Conservation (phyloP, 2,113 vertebrate species). For the Nasalis larvatus region DNA sequence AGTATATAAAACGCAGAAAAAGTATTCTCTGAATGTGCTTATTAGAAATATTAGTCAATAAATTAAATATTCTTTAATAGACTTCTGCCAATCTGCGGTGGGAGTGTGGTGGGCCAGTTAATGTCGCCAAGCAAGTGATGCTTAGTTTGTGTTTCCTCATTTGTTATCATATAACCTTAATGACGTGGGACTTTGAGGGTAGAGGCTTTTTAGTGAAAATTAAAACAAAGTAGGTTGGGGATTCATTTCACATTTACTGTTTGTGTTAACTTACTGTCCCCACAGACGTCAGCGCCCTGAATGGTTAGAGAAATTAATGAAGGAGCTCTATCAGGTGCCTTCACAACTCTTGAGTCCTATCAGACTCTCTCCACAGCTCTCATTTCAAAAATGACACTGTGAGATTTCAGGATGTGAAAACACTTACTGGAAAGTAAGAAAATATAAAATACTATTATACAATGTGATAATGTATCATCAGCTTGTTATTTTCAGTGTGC, state of each 20-base stretch:
- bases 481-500: background rate
- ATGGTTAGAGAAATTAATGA: slow-evolving; percentile 18
- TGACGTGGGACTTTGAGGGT: slow-evolving; percentile 30
- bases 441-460: background rate
- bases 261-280: background rate
- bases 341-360: slow-evolving; percentile 21
- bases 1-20: background rate
- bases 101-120: slow-evolving; percentile 25
- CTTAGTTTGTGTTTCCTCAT: slow-evolving; percentile 43
- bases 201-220: slow-evolving; percentile 51
- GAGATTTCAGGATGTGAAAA: background rate
- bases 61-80: slow-evolving; percentile 42
- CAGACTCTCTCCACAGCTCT: background rate
- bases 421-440: background rate
- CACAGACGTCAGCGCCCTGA: background rate
- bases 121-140: slow-evolving; percentile 13
- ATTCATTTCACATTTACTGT: slow-evolving; percentile 17
- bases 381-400: background rate
- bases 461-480: background rate
- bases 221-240: slow-evolving; percentile 15
- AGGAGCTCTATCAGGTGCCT: background rate
- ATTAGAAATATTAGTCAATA: background rate
- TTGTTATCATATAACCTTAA: slow-evolving; percentile 53
- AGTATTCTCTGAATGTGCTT: slow-evolving; percentile 11
- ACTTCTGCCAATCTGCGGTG: background rate